These are phyloP conservation scores for Etheostoma spectabile DNA, from an alignment of 2,113 vertebrate species.

Conservation along the genomic window DNA sequence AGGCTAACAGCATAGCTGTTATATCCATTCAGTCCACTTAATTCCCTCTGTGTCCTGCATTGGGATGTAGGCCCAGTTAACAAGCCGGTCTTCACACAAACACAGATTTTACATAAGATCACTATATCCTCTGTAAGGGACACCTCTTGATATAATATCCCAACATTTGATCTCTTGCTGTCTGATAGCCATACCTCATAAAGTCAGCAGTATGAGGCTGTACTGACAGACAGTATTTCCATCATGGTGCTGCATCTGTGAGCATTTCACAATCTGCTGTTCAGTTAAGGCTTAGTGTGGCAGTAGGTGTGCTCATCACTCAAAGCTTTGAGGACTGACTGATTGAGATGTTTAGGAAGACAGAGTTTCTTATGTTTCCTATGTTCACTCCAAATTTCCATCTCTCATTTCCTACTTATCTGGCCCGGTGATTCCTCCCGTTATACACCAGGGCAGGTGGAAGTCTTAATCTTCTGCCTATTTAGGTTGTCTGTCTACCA, in stretches of 20 bases:
- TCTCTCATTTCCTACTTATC: slow-evolving; percentile 51
- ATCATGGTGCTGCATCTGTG: slow-evolving; percentile 44
- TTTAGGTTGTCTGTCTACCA: slow-evolving; percentile 35
- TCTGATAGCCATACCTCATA: slow-evolving; percentile 4
- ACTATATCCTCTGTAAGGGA: slow-evolving; percentile 32
- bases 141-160: slow-evolving; percentile 28
- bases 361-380: slow-evolving; percentile 46
- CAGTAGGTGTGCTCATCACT: slow-evolving; percentile 48
- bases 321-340: slow-evolving; percentile 38
- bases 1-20: slow-evolving; percentile 36
- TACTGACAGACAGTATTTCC: slow-evolving; percentile 45
- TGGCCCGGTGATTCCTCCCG: slow-evolving; percentile 12
- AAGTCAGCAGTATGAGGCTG: slow-evolving; percentile 22
- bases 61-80: slow-evolving; percentile 37
- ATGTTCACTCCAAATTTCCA: slow-evolving; percentile 40
- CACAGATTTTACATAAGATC: slow-evolving; percentile 31
- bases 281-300: slow-evolving; percentile 3
- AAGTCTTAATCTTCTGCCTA: slow-evolving; percentile 71
- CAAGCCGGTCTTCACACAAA: slow-evolving; percentile 45
- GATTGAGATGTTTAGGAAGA: slow-evolving; percentile 58
- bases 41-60: slow-evolving; percentile 34
- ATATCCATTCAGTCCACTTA: slow-evolving; percentile 49
- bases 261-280: slow-evolving; percentile 24
- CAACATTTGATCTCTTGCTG: slow-evolving; percentile 5
- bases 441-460: slow-evolving; percentile 52